These are phyloP conservation scores for Drosophila burlai DNA, from an alignment of 1,140 invertebrate genomes.

Conservation along the genomic window DNA sequence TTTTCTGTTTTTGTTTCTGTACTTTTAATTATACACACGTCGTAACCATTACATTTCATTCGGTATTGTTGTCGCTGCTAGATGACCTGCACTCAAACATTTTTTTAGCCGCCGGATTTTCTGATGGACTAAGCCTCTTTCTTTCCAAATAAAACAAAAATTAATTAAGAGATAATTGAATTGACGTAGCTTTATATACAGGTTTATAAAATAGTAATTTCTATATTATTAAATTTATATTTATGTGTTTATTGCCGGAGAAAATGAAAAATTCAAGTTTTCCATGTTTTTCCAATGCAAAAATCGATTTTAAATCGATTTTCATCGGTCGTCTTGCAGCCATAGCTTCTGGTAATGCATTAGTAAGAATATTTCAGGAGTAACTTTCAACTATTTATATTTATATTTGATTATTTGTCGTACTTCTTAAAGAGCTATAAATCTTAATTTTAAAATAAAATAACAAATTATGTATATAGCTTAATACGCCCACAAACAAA, in stretches of 20 bases:
- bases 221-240: no score
- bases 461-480: neutral
- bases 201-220: no score
- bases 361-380: neutral
- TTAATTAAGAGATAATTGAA: no score
- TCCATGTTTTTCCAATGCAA: no score
- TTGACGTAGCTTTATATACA: no score
- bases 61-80: conserved; percentile 65
- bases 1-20: conserved; percentile 19
- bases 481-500: neutral
- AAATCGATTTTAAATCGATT: neutral
- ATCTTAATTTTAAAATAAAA: no score
- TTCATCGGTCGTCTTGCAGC: no score
- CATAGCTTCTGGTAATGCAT: neutral
- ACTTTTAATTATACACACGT: conserved; percentile 83
- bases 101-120: neutral
- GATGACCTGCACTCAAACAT: conserved; percentile 19
- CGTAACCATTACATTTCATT: conserved; percentile 79
- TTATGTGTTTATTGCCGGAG: no score
- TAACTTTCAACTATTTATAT: no score
- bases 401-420: neutral
- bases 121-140: neutral
- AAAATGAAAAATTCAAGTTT: no score
- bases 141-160: neutral
- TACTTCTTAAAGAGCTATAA: neutral